Percentiles rank a stretch among this genome's conserved stretches.
Evolutionary conservation across 2,113 vertebrate genomes (phyloP).

Genomic region (Gymnobelideus leadbeateri): DNA sequence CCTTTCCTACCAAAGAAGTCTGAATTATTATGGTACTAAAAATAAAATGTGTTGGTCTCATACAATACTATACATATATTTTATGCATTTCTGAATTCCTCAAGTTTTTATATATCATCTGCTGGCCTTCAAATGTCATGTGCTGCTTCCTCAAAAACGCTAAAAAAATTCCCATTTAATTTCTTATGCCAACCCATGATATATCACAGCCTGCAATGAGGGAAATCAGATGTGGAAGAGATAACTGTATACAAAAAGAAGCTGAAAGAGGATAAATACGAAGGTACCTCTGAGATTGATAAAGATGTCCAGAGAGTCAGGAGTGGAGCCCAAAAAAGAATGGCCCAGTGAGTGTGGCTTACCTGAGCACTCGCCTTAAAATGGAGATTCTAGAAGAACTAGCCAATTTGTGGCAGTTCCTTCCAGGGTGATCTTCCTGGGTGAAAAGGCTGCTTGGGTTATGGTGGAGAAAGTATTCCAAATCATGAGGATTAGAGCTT

Average conservation of each 20-base stretch:
- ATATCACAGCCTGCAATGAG: background rate
- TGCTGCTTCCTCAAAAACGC: too few species aligned
- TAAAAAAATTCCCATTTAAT: too few species aligned
- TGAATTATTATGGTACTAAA: too few species aligned
- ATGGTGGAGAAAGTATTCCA: background rate
- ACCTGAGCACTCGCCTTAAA: background rate
- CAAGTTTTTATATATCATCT: too few species aligned
- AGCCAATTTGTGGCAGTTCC: background rate
- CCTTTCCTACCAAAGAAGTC: too few species aligned
- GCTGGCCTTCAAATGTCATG: too few species aligned
- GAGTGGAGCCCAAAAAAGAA: background rate
- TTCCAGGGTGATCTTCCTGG: background rate
- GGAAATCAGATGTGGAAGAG: background rate
- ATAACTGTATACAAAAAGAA: background rate
- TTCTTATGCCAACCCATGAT: too few species aligned
- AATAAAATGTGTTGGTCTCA: too few species aligned
- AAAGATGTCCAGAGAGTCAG: background rate
- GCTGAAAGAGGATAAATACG: background rate
- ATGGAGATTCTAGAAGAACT: background rate
- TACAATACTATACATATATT: too few species aligned
- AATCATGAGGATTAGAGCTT: too few species aligned
- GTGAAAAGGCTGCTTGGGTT: background rate
- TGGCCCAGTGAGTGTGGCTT: background rate
- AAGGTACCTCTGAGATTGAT: background rate
- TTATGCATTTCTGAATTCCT: too few species aligned